Evolutionary conservation across 2,113 vertebrate species (phyloP).

Genomic region (Rhabdornis inornatus): DNA sequence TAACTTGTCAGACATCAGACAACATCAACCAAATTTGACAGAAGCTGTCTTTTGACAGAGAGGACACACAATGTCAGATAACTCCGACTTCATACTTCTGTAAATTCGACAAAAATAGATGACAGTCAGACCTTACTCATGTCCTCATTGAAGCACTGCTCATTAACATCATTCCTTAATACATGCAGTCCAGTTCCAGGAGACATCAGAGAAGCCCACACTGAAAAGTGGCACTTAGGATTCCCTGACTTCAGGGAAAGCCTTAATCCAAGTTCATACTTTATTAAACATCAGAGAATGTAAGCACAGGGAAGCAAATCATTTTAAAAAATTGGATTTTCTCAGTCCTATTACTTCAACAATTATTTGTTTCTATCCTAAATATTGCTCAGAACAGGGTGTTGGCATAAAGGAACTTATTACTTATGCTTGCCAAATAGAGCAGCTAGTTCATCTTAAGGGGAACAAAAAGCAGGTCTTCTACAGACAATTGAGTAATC

Average conservation of each 20-base stretch:
- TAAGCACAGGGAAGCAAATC: not conserved
- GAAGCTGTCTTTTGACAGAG: not conserved
- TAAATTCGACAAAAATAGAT: not conserved
- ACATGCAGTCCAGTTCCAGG: not conserved
- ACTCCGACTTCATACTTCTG: not conserved
- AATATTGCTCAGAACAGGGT: not conserved
- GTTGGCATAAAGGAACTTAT: not conserved
- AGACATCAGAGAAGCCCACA: not conserved
- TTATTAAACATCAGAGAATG: not conserved
- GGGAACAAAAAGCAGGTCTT: not conserved
- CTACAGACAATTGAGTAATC: not conserved
- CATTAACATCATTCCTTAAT: not conserved
- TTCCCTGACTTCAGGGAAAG: not conserved
- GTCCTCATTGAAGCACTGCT: not conserved
- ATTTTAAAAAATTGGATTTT: rapidly evolving
- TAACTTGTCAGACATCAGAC: not conserved
- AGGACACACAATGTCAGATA: not conserved
- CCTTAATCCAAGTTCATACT: not conserved
- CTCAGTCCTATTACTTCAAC: not conserved
- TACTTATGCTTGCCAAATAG: not conserved
- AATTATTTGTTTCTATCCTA: not conserved
- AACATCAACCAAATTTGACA: not conserved
- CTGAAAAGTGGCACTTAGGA: not conserved
- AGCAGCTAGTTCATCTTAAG: not conserved
- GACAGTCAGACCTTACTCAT: not conserved